These are phyloP conservation scores for Crotalus viridis DNA, from an alignment of 2,113 vertebrate species.

Conservation along the genomic window DNA sequence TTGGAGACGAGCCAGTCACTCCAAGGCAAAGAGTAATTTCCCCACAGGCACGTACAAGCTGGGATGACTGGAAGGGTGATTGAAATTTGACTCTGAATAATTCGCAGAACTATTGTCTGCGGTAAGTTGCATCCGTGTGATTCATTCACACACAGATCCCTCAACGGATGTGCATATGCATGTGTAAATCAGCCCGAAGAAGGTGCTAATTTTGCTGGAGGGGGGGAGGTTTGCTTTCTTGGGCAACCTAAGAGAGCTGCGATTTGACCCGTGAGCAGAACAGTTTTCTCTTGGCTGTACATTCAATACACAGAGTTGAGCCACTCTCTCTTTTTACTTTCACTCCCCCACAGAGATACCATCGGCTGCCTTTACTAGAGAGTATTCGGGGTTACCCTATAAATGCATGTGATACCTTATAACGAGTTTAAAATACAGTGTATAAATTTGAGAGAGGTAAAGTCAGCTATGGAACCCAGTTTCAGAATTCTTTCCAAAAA, in stretches of 20 bases:
- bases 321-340: not conserved
- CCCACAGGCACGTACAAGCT: not conserved
- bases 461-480: not conserved
- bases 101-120: not conserved
- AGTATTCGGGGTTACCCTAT: not conserved
- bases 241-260: not conserved
- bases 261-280: not conserved
- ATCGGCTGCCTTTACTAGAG: no score
- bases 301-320: not conserved
- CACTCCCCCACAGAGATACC: not conserved
- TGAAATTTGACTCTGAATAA: not conserved
- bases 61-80: not conserved
- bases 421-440: not conserved
- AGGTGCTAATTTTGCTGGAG: not conserved
- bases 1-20: not conserved
- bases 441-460: not conserved
- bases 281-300: not conserved
- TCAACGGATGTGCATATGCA: not conserved
- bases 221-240: not conserved
- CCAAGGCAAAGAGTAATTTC: not conserved
- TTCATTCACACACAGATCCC: not conserved
- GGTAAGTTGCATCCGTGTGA: not conserved
- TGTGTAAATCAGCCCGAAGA: not conserved
- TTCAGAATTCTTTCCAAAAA: not conserved
- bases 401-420: no score